Base-by-base conservation (phyloP, 64 coral and sea anemone species). In the Stylophora pistillata region DNA sequence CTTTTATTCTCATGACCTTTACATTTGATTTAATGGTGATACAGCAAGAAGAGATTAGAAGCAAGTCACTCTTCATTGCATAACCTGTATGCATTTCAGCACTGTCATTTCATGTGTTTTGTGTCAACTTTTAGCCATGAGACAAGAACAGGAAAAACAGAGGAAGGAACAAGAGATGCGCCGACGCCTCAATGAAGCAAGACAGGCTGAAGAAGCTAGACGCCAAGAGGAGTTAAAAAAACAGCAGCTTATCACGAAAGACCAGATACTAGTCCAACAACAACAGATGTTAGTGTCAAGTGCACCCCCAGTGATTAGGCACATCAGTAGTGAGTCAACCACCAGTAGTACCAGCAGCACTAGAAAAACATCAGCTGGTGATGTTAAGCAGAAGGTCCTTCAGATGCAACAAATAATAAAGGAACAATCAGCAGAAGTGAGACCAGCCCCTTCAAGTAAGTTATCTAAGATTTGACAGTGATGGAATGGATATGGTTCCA, bases 111-210 rank as follows among this genome's bases (percentile, higher is more conserved):
- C 28, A 14, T 4, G 4, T 55, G 20, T 59, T 74, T 2, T 12
- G 23, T 6, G 55, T 14, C 87, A 14, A 15, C 17, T 47, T 78
- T 23, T 61, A 98, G 96, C 96, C 70, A 98, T 98, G 96, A 70
- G 87, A 30, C 87, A 89, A 81, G 96, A 98, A 55, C 89, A 94
- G 81, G 96, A 98, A 61, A 89, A 73, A 84, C 96, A 98, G 60
- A 92, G 85, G 52, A 98, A 95, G 76, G 96, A 98, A 80, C 95
- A 94, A 21, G 93, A 98, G 58, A 89, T 93, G 72, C 53, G 87
- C 34, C 81, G 87, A 30, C 90, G 93, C 2, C 72, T 95, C n/a
- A 91, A 94, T 54, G 91, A 89, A 68, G 87, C 94, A 53, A 88
- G 71, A 30, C 86, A 93, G 57, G 87, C 87, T 47, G 91, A 93